A percentile compares a stretch with the other conserved stretches of the same genome.
Conservation (phyloP, 2,888 invertebrate genomes). For the Erannis defoliaria region DNA sequence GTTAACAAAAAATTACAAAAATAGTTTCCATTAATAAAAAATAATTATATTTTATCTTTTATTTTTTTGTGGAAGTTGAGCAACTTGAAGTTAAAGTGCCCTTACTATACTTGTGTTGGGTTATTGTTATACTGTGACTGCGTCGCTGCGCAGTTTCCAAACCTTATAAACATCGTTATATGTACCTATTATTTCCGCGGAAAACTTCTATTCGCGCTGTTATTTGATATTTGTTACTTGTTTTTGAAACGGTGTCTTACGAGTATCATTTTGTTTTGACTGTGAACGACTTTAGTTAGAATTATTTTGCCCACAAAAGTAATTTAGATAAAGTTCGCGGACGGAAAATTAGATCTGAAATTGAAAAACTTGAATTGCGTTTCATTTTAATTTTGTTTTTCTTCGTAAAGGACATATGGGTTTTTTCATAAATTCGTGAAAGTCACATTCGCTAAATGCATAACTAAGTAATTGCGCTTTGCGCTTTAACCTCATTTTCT, state of each 20-base stretch:
- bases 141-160: conserved; percentile 51
- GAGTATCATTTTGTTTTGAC: conserved; percentile 48
- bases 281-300: conserved; percentile 31
- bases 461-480: too few relatives aligned
- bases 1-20: too few relatives aligned
- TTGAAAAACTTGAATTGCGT: too few relatives aligned
- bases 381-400: too few relatives aligned
- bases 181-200: conserved; percentile 47
- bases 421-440: too few relatives aligned
- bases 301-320: conserved; percentile 5
- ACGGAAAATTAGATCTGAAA: not conserved
- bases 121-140: conserved; percentile 42
- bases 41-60: too few relatives aligned
- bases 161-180: conserved; percentile 53
- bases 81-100: not conserved
- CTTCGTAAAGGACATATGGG: too few relatives aligned
- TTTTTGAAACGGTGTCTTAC: conserved; percentile 44
- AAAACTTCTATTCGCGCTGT: conserved; percentile 51
- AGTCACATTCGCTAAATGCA: too few relatives aligned
- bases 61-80: too few relatives aligned
- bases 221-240: conserved; percentile 48
- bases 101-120: too few relatives aligned
- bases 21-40: too few relatives aligned
- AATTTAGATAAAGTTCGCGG: conserved; percentile 2
- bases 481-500: too few relatives aligned